Evolutionary conservation across 2,888 invertebrate species (phyloP), one percentile per base, ranked within the genome.

Genomic region (Rhimphoctona megacephalus): DNA sequence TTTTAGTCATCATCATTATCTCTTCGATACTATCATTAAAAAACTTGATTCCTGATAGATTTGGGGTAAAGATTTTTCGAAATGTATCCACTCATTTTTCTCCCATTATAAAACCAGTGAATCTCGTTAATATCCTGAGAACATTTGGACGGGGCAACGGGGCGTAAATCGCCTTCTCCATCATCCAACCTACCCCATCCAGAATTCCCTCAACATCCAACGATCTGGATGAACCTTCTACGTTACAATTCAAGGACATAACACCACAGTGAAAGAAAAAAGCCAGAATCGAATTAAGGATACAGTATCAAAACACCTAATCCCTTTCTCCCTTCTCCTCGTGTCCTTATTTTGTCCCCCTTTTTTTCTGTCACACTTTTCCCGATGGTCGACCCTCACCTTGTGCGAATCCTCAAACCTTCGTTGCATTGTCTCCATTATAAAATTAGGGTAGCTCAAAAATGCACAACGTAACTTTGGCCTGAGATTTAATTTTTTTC

Each of bases 221-320:
- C 57, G 70, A 80, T 79, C 66, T 39, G 30, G 43, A 66, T 25
- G 80, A 66, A 79, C 52, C 84, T 61, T 80, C 81, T 83, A 83
- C 83, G 76, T 69, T 74, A 66, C 57, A 54, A 67, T 69, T 74
- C 39, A 39, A 61, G 70, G 46, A n/a, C 49, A 64, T 11, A 33
- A 52, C 54, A 43, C 39, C 70, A 64, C 54, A 33, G 76, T 73
- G 84, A 49, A 25, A 70, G 36, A 81, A 81, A 80, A 81, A 79
- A 73, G 77, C 81, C 86, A 77, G 87, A 82, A 85, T 87, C 79
- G 87, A 85, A 87, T 87, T 87, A 87, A 81, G 82, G 82, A 76
- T 85, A 80, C 81, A 79, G 87, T 87, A 85, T 87, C 87, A 87
- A 85, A 87, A 87, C 85, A 85, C 72, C 79, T 54, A 80, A 57